A percentile compares a stretch with the other conserved stretches of the same genome.
Evolutionary conservation across 1,140 invertebrate genomes (phyloP).

Genomic region (Penaeus japonicus): DNA sequence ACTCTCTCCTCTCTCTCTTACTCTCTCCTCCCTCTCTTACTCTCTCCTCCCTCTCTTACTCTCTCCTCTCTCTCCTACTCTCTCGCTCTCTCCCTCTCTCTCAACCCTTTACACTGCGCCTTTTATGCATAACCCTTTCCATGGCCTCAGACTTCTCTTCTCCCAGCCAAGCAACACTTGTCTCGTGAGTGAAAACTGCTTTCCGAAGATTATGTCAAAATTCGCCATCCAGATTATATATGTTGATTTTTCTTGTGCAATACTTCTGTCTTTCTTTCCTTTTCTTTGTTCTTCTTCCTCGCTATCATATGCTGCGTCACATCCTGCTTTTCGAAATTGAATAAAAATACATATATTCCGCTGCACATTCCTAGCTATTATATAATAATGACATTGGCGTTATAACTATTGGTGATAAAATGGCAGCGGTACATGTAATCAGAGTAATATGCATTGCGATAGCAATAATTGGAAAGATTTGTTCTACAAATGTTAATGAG

Average conservation of each 20-base stretch:
- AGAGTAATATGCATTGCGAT: too few relatives aligned
- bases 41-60: neutral
- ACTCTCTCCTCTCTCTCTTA: neutral
- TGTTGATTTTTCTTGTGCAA: too few relatives aligned
- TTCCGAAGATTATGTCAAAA: too few relatives aligned
- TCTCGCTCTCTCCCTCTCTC: neutral
- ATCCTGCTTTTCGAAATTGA: neutral
- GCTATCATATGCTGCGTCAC: neutral
- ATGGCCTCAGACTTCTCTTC: neutral
- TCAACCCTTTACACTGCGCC: neutral
- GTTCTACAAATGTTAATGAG: neutral
- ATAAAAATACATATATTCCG: neutral
- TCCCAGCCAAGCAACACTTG: too few relatives aligned
- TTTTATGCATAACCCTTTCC: neutral
- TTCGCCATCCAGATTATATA: too few relatives aligned
- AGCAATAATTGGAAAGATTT: too few relatives aligned
- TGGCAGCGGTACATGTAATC: too few relatives aligned
- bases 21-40: neutral
- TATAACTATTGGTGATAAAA: too few relatives aligned
- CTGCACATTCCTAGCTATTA: neutral
- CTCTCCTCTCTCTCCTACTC: neutral
- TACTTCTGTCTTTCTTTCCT: neutral
- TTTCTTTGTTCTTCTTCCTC: neutral
- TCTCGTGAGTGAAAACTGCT: too few relatives aligned
- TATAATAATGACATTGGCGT: too few relatives aligned